Conservation (phyloP, 1,140 invertebrate genomes). For the Aphidius gifuensis region DNA sequence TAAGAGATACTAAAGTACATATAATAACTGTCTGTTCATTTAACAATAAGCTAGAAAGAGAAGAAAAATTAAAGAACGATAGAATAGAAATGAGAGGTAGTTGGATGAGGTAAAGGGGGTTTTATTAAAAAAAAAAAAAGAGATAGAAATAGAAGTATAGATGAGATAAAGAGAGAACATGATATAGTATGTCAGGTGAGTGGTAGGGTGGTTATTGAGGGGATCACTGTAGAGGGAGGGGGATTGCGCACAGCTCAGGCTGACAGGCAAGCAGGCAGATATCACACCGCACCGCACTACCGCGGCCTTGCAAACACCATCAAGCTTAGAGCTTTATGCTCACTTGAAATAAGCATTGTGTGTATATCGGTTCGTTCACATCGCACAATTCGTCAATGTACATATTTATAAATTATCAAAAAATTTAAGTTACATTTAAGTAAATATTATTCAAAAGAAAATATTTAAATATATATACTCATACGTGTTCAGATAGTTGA, state of each 20-base stretch:
- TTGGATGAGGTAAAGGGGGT: neutral
- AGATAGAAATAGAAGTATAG: slow-evolving; percentile 7
- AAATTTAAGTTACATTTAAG: too few relatives aligned
- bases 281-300: slow-evolving; percentile 24
- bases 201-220: neutral
- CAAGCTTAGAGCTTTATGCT: slow-evolving; percentile 25
- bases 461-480: too few relatives aligned
- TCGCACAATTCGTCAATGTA: neutral
- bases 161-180: slow-evolving; percentile 4
- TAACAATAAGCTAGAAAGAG: too few relatives aligned
- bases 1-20: too few relatives aligned
- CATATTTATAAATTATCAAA: too few relatives aligned
- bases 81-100: neutral
- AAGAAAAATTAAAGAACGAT: neutral
- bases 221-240: slow-evolving; percentile 4
- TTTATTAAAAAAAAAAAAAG: neutral
- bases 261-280: slow-evolving; percentile 28
- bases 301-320: slow-evolving; percentile 28
- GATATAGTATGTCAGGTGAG: neutral
- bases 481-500: neutral
- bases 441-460: too few relatives aligned
- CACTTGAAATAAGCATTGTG: slow-evolving; percentile 8
- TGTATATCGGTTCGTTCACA: slow-evolving; percentile 6
- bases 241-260: slow-evolving; percentile 28
- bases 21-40: too few relatives aligned